phyloP scores from a whole-genome alignment of 2,888 invertebrate species.

The Catocala fraxini region DNA sequence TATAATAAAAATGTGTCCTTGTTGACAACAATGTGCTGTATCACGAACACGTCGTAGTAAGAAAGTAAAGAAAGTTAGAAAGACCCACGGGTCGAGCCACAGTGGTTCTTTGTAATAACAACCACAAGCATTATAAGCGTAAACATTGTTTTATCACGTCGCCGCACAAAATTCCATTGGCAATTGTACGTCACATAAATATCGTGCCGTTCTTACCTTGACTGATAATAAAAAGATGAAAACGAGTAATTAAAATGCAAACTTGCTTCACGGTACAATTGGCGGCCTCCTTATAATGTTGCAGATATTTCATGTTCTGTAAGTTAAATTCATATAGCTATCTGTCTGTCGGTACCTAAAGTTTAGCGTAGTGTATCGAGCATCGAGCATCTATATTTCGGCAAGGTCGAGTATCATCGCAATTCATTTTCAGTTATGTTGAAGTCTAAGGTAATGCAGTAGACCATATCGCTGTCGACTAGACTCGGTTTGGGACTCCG shows the following conservation, averaged over 20 bases:
- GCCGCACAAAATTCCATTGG: constrained; percentile 22
- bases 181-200: constrained; percentile 9
- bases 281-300: neutral
- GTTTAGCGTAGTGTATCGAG: too few species aligned
- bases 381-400: too few species aligned
- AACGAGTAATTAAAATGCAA: constrained; percentile 10
- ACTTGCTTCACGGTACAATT: constrained; percentile 12
- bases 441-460: too few species aligned
- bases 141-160: constrained; percentile 33
- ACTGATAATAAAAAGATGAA: constrained; percentile 10
- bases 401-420: too few species aligned
- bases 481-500: too few species aligned
- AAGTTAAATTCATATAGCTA: too few species aligned
- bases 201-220: constrained; percentile 19
- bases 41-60: constrained; percentile 36
- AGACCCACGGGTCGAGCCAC: constrained; percentile 47
- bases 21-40: constrained; percentile 40
- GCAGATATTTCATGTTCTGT: constrained; percentile 1
- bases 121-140: constrained; percentile 43
- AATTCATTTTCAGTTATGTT: too few species aligned
- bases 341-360: too few species aligned
- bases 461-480: too few species aligned
- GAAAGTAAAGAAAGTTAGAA: constrained; percentile 60
- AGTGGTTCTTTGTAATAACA: constrained; percentile 48
- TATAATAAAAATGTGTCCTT: constrained; percentile 33